Conservation (phyloP, 2,888 invertebrate genomes). For the Scaptomyza parva region DNA sequence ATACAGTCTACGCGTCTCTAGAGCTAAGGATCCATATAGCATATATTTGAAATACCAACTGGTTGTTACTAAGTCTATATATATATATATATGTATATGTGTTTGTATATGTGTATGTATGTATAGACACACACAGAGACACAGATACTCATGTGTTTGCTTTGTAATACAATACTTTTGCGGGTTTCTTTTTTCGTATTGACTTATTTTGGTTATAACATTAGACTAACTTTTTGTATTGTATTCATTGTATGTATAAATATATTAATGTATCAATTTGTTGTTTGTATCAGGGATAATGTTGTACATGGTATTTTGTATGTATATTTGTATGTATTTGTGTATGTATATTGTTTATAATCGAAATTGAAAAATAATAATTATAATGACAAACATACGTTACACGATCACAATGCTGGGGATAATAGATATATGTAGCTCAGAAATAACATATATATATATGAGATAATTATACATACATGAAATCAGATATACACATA, state of each 20-base stretch:
- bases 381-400: conserved; percentile 49
- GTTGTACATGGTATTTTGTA: conserved; percentile 30
- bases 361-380: conserved; percentile 25
- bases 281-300: conserved; percentile 12
- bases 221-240: conserved; percentile 38
- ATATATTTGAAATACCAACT: conserved; percentile 42
- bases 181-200: conserved; percentile 33
- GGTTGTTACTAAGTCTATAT: conserved; percentile 12
- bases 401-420: conserved; percentile 53
- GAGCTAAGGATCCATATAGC: conserved; percentile 39
- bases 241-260: conserved; percentile 4
- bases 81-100: conserved; percentile 1
- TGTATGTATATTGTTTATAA: conserved; percentile 17
- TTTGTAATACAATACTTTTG: conserved; percentile 30
- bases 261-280: conserved; percentile 15
- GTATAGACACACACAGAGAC: too few species aligned
- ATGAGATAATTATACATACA: conserved; percentile 24
- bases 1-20: conserved; percentile 53
- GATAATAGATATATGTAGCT: conserved; percentile 24
- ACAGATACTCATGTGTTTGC: too few species aligned
- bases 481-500: conserved; percentile 32
- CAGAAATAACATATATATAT: conserved; percentile 19
- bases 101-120: conserved; percentile 13
- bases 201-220: conserved; percentile 41
- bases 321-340: conserved; percentile 12